Conservation (phyloP, 1,140 invertebrate species). For the Akabosia matsudoensis region DNA sequence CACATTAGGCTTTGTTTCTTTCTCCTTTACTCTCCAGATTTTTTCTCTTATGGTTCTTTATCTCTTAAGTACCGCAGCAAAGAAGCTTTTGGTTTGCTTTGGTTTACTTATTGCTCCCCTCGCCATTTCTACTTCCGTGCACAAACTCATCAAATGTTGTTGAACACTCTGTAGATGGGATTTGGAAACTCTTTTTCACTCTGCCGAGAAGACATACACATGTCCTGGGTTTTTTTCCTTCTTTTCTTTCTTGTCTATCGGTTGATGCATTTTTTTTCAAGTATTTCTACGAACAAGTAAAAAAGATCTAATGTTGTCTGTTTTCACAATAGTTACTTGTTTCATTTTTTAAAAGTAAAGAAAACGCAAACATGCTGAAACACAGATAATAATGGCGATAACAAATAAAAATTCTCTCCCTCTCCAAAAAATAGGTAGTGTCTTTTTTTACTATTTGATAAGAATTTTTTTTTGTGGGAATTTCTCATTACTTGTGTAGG, state of each 20-base stretch:
- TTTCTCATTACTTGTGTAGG: neutral
- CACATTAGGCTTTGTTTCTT: neutral
- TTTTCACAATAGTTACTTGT: neutral
- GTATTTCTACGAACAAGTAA: too few species aligned
- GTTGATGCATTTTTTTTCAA: neutral
- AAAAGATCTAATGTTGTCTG: too few species aligned
- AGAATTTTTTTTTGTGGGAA: neutral
- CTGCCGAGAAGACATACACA: conserved; percentile 18
- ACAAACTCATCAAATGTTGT: conserved; percentile 24
- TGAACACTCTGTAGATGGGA: conserved; percentile 21
- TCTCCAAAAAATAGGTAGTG: too few species aligned
- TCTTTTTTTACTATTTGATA: too few species aligned
- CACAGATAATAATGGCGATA: too few species aligned
- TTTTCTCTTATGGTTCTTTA: conserved; percentile 19
- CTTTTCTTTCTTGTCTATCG: neutral
- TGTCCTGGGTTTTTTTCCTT: neutral
- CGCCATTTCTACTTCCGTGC: conserved; percentile 19
- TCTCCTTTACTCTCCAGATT: neutral
- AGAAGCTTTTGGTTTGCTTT: conserved; percentile 18
- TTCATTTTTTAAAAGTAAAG: neutral
- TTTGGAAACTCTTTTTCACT: conserved; percentile 16
- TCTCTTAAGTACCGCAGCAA: conserved; percentile 14
- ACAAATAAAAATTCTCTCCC: too few species aligned
- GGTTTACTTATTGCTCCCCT: conserved; percentile 24
- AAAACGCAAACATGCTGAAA: too few species aligned